Evolutionary conservation across 1,140 invertebrate species (phyloP), one percentile per base, ranked within the genome.

Genomic region (Maconellicoccus hirsutus): DNA sequence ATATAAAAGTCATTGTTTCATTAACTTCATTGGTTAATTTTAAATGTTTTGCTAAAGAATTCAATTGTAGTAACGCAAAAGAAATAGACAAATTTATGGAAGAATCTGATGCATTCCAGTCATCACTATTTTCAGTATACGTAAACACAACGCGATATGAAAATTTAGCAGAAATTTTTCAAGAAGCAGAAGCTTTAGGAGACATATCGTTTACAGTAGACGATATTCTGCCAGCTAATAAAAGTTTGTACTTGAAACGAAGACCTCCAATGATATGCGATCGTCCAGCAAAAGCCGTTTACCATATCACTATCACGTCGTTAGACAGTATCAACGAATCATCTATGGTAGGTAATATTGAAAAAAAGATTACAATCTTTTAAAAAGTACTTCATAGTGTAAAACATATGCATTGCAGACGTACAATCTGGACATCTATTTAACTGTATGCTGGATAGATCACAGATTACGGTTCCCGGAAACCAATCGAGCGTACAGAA

Each of bases 291-390:
- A 6, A 22, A 4, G 61, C 16, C 19, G 16, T 66, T 23, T 66
- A 25, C 61, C 61, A 66, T 25, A 16, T 66, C 3, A 66, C 21
- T 10, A 8, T 66, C 3, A 6, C 25, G 25, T 66, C 61, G 22
- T 66, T 66, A 16, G 61, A 66, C 25, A 6, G 14, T 22, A 66
- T 66, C 61, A 66, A 66, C 61, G 61, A 66, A 25, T 3, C 61
- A 14, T 2, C 21, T 12, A 66, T 66, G 61, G 61, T 66, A 66
- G 16, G 22, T 23, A 16, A 52, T 52, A 16, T 16, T 16, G 10
- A 52, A n/a, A n/a, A n/a, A n/a, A n/a, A n/a, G n/a, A n/a, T n/a
- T n/a, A n/a, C n/a, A n/a, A n/a, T n/a, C n/a, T n/a, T n/a, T n/a
- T n/a, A n/a, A n/a, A n/a, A n/a, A n/a, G n/a, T n/a, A n/a, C n/a